Evolutionary conservation across 1,140 invertebrate species (phyloP), one percentile per base, ranked within the genome.

Genomic region (Macrotrachela quadricornifera): DNA sequence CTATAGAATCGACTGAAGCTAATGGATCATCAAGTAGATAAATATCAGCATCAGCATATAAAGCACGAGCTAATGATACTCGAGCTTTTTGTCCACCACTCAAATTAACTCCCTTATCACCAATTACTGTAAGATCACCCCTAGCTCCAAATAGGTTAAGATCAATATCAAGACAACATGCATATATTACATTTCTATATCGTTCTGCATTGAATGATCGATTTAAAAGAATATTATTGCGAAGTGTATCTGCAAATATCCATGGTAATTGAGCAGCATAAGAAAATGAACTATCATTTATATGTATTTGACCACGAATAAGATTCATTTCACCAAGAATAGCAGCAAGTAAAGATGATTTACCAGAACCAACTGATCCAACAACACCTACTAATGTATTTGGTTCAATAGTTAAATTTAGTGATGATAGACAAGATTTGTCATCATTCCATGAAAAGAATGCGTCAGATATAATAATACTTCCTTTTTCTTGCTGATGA

Each of bases 1-100:
- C 86, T 63, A 83, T 79, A 3, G 75, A 69, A 70, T 96, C 92
- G n/a, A 97, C 76, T 0, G 87, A 80, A 18, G 88, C 80, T 49
- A 96, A 72, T 39, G 92, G 78, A 68, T 96, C 91, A 70, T 97
- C 92, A 52, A 96, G 65, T 9, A 97, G 66, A 71, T 92, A 95
- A 51, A 95, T 76, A 66, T 70, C 66, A 59, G 75, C 77, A 56
- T 80, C 73, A 74, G 77, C 54, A n/a, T n/a, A n/a, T n/a, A n/a
- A n/a, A n/a, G n/a, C 87, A 46, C 90, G 74, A 0, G 91, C 91
- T 15, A 96, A 69, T 6, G 84, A 76, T 10, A 96, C 75, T 59
- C 91, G 72, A 0, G 82, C 79, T 59, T 83, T 81, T 67, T 96
- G 91, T 1, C 91, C 91, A 10, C 91, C 52, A 14, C 42, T 46